These are phyloP conservation scores for Paramisgurnus dabryanus DNA, from an alignment of 2,113 vertebrate genomes.

Conservation along the genomic window DNA sequence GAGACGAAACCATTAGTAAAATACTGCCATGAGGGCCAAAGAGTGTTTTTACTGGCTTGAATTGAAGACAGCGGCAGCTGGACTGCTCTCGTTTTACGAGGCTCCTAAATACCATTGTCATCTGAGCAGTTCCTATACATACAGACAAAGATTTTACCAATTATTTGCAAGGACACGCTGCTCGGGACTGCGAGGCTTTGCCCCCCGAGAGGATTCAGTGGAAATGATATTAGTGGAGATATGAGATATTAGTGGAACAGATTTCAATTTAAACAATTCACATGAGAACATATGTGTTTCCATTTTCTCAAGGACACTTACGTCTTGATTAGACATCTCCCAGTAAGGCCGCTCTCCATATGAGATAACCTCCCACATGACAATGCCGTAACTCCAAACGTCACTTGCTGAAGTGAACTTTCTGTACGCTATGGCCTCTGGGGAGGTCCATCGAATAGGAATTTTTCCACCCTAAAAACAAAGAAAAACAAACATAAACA, in stretches of 20 bases:
- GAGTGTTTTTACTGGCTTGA: constrained; percentile 42
- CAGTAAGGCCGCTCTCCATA: constrained; percentile 80
- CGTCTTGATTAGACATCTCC: constrained; percentile 82
- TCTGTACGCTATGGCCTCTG: constrained; percentile 79
- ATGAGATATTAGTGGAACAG: constrained; percentile 30
- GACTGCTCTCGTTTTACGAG: constrained; percentile 23
- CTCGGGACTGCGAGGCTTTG: neutral
- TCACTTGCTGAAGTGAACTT: constrained; percentile 80
- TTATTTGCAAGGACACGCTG: constrained; percentile 1
- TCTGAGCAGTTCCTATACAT: neutral
- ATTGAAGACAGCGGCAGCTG: constrained; percentile 31
- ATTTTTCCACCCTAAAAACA: constrained; percentile 75
- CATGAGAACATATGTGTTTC: neutral
- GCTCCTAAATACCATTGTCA: constrained; percentile 31
- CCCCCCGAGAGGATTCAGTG: neutral
- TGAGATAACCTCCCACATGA: constrained; percentile 81
- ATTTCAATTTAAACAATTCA: constrained; percentile 35
- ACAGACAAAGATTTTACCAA: constrained; percentile 1
- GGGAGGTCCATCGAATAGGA: constrained; percentile 78
- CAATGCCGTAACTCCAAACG: constrained; percentile 79
- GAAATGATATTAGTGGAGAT: constrained; percentile 27
- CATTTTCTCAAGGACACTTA: constrained; percentile 63
- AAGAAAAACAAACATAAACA: neutral
- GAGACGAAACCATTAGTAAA: constrained; percentile 25
- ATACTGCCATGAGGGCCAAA: constrained; percentile 11